These are phyloP conservation scores for Hydrozoanthus gracilis DNA, from an alignment of 92 coral and sea anemone genomes.

Conservation along the genomic window DNA sequence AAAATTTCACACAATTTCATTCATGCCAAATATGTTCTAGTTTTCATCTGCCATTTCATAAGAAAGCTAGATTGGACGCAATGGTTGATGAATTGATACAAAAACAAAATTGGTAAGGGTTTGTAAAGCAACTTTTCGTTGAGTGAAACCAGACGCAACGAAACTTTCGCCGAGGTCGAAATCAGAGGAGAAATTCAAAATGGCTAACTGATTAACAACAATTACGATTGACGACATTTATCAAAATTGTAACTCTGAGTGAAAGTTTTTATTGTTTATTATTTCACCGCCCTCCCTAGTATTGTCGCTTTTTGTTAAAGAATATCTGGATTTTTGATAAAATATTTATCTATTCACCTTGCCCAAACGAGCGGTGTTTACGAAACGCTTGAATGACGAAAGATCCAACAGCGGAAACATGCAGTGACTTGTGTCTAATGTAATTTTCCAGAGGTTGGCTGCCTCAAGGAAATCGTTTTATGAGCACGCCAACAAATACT, in stretches of 20 bases:
- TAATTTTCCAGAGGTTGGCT: not conserved
- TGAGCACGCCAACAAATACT: not conserved
- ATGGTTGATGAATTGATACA: not conserved
- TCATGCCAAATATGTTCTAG: not conserved
- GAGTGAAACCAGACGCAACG: not conserved
- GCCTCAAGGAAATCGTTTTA: not conserved
- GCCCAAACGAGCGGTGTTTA: not conserved
- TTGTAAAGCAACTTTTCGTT: not conserved
- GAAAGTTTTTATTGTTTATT: not conserved
- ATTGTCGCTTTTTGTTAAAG: not conserved
- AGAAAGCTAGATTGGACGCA: not conserved
- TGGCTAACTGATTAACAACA: too few relatives aligned
- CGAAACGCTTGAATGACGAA: conserved; percentile 9
- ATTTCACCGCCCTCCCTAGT: not conserved
- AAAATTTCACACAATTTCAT: not conserved
- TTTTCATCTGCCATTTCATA: not conserved
- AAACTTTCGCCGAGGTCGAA: not conserved
- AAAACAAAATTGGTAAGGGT: not conserved
- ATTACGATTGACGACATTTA: too few relatives aligned
- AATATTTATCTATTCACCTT: not conserved
- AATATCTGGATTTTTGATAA: not conserved
- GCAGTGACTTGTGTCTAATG: not conserved
- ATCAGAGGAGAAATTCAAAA: not conserved
- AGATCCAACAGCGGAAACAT: conserved; percentile 26
- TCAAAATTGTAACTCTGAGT: too few relatives aligned